Evolutionary conservation across 1,140 invertebrate genomes (phyloP).

Genomic region (Euwallacea fornicatus): DNA sequence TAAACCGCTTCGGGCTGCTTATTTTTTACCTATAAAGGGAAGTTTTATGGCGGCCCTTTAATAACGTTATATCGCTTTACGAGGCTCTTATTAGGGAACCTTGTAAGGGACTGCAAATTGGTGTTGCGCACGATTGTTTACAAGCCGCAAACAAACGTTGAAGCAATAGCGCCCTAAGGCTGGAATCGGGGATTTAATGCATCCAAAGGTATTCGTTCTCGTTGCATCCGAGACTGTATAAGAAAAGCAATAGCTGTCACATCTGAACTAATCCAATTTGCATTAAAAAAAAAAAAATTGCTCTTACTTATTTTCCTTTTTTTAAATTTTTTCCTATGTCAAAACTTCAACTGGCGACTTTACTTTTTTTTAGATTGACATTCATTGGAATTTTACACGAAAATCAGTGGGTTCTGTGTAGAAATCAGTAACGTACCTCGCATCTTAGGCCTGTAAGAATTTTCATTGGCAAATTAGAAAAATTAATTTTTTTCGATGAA

Average conservation of each 20-base stretch:
- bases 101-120: constrained; percentile 17
- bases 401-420: too few relatives aligned
- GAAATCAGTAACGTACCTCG: too few relatives aligned
- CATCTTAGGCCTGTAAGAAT: too few relatives aligned
- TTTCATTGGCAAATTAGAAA: too few relatives aligned
- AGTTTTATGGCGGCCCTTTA: constrained; percentile 24
- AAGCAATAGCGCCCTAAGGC: too few relatives aligned
- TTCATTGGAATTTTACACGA: too few relatives aligned
- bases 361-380: too few relatives aligned
- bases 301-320: too few relatives aligned
- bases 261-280: not conserved
- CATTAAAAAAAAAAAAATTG: not conserved
- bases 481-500: too few relatives aligned
- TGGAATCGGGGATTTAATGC: too few relatives aligned
- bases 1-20: constrained; percentile 27
- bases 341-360: too few relatives aligned
- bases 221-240: not conserved
- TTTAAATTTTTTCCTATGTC: too few relatives aligned
- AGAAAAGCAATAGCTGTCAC: constrained; percentile 6
- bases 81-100: constrained; percentile 28
- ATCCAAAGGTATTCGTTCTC: not conserved
- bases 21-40: constrained; percentile 30
- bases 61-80: constrained; percentile 31
- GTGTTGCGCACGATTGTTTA: constrained; percentile 12
- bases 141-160: not conserved